phyloP scores from a whole-genome alignment of 1,140 invertebrate species.

The Latrodectus geometricus region DNA sequence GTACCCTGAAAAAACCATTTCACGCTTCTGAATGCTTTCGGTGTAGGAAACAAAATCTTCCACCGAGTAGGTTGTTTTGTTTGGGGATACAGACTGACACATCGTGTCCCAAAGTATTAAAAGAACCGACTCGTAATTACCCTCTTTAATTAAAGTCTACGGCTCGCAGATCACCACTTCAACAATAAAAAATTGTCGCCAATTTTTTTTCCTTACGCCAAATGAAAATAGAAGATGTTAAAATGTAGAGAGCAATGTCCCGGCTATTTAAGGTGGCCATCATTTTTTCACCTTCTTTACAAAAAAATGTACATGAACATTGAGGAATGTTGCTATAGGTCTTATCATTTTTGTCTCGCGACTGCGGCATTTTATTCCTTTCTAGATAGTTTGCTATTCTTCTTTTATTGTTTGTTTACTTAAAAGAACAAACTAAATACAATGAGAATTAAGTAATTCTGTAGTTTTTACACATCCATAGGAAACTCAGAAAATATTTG shows the following conservation, averaged over 20 bases:
- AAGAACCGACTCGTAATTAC: constrained; percentile 50
- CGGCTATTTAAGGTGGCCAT: no score
- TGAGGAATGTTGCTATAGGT: no score
- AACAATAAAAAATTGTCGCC: background rate
- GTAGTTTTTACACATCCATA: no score
- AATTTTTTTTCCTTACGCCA: background rate
- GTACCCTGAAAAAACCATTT: background rate
- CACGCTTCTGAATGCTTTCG: background rate
- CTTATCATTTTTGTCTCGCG: no score
- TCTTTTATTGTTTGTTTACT: no score
- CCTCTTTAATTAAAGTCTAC: constrained; percentile 52
- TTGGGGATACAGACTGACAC: background rate
- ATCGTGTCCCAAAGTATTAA: constrained; percentile 14
- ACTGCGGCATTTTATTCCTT: no score
- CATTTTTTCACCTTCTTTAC: no score
- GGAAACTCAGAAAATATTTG: no score
- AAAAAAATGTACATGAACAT: no score
- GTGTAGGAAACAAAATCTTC: constrained; percentile 2
- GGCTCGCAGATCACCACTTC: constrained; percentile 20
- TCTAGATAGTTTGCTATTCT: no score
- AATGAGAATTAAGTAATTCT: no score
- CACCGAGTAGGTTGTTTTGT: background rate
- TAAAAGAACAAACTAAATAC: no score
- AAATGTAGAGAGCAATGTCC: background rate
- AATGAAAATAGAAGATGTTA: background rate